These are phyloP conservation scores for Ischnura elegans DNA, from an alignment of 2,888 invertebrate genomes.

Conservation along the genomic window DNA sequence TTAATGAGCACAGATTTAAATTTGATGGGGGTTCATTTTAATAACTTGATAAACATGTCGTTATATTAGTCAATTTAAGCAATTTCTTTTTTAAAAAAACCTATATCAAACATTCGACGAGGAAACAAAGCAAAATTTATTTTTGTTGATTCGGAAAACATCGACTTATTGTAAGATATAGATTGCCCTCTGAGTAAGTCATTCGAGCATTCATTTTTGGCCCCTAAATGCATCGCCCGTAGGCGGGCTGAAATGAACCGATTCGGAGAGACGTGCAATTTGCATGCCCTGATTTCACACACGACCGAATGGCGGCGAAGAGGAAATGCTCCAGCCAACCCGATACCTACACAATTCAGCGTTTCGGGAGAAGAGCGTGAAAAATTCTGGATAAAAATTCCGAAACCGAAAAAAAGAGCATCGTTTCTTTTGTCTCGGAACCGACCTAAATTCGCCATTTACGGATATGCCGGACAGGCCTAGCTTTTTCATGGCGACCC, in stretches of 20 bases:
- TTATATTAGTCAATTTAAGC: too few species aligned
- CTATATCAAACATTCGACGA: too few species aligned
- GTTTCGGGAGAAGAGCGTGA: background rate
- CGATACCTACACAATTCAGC: background rate
- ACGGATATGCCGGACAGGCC: background rate
- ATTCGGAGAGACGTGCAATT: background rate
- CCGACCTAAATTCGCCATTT: background rate
- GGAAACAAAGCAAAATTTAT: too few species aligned
- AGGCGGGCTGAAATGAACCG: background rate
- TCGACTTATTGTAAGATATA: too few species aligned
- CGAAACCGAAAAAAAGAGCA: background rate
- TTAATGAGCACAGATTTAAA: too few species aligned
- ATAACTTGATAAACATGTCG: too few species aligned
- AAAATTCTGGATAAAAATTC: background rate
- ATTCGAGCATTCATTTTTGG: too few species aligned
- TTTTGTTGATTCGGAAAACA: too few species aligned
- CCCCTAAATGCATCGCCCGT: too few species aligned
- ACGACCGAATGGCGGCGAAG: background rate
- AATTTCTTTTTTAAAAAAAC: too few species aligned
- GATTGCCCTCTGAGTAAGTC: too few species aligned
- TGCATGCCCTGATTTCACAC: background rate
- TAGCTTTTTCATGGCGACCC: background rate
- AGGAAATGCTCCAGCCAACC: background rate
- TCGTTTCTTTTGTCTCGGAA: background rate
- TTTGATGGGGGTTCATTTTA: too few species aligned